These are phyloP conservation scores for Stenopsyche tienmushanensis DNA, from an alignment of 1,140 invertebrate genomes.

Conservation along the genomic window DNA sequence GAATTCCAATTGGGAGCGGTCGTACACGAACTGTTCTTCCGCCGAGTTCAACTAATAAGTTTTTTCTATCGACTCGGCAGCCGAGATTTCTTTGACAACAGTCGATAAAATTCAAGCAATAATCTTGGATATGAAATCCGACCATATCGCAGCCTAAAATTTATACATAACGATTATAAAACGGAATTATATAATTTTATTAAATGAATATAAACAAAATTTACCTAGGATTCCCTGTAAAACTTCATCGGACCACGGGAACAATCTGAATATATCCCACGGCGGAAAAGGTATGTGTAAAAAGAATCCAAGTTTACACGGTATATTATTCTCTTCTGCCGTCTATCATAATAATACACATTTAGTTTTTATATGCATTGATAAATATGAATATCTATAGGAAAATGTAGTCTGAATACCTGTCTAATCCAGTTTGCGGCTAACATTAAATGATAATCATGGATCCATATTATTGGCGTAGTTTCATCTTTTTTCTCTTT, in stretches of 20 bases:
- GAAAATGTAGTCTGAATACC: slow-evolving; percentile 45
- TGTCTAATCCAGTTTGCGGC: slow-evolving; percentile 87
- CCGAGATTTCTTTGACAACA: slow-evolving; percentile 85
- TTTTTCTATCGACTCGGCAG: slow-evolving; percentile 84
- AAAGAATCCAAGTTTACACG: slow-evolving; percentile 84
- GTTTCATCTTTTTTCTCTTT: slow-evolving; percentile 60
- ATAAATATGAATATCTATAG: slow-evolving; percentile 4
- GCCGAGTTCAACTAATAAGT: slow-evolving; percentile 83
- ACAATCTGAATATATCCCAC: slow-evolving; percentile 87
- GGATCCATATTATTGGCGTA: slow-evolving; percentile 82
- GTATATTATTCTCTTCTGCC: slow-evolving; percentile 75
- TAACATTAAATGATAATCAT: slow-evolving; percentile 90
- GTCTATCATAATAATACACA: slow-evolving; percentile 52
- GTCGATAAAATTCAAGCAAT: slow-evolving; percentile 89
- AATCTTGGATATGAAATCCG: slow-evolving; percentile 89
- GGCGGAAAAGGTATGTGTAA: slow-evolving; percentile 90
- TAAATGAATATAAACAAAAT: slow-evolving; percentile 40
- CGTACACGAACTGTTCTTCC: slow-evolving; percentile 80
- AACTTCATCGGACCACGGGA: slow-evolving; percentile 89
- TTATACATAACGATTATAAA: slow-evolving; percentile 3
- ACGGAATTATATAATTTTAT: neutral
- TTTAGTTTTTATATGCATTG: neutral
- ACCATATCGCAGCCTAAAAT: slow-evolving; percentile 81
- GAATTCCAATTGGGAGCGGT: slow-evolving; percentile 84
- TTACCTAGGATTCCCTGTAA: slow-evolving; percentile 86